phyloP scores from a whole-genome alignment of 2,113 vertebrate species.

The Myotis yumanensis region DNA sequence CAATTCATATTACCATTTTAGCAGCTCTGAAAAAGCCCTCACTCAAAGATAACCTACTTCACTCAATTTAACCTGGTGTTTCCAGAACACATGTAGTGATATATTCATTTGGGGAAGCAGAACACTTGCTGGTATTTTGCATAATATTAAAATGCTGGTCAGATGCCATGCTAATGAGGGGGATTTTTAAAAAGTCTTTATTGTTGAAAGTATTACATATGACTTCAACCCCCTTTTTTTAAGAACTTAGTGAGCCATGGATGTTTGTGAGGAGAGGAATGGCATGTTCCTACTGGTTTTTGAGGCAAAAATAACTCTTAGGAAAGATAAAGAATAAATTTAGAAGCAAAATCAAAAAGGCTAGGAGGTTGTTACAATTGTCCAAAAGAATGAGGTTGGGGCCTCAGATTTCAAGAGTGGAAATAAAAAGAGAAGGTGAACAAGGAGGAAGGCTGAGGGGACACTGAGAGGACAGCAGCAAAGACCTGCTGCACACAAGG shows the following conservation, averaged over 20 bases:
- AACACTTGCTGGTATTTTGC: background rate
- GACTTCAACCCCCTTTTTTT: background rate
- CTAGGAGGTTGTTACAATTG: background rate
- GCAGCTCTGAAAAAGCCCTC: background rate
- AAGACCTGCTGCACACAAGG: background rate
- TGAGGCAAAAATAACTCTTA: slow-evolving; percentile 12
- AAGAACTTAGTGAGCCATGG: background rate
- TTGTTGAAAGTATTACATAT: too few relatives aligned
- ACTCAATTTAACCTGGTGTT: background rate
- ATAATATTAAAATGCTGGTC: background rate
- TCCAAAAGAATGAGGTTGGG: background rate
- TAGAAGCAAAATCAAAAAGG: background rate
- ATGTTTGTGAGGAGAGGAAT: background rate
- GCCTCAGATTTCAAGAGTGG: background rate
- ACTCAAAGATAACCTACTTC: background rate
- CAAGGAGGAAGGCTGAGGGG: background rate
- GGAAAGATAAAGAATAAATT: slow-evolving; percentile 39
- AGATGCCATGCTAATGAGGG: background rate
- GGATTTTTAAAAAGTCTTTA: background rate
- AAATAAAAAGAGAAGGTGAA: background rate
- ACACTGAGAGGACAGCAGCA: background rate
- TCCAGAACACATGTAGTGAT: background rate
- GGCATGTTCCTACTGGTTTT: background rate
- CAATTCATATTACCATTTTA: background rate
- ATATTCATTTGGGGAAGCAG: background rate